Evolutionary conservation across 1,140 invertebrate species (phyloP), one percentile per base, ranked within the genome.

Genomic region (Phocides pigmalion): DNA sequence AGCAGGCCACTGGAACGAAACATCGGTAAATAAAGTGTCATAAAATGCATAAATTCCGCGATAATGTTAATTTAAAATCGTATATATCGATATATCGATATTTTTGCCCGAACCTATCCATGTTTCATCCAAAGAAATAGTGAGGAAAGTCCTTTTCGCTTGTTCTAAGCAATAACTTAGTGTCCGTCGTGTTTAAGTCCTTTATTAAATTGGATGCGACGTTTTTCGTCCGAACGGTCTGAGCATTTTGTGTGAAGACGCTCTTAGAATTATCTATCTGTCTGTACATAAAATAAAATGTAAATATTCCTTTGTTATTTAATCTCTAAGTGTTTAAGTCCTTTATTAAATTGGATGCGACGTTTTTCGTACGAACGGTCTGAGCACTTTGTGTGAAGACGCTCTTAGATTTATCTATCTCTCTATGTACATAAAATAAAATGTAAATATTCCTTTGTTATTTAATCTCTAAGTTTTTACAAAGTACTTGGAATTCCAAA

Each of bases 141-240:
- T 6, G 1, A 11, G 14, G 17, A 58, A 44, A 14, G 4, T 17
- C 22, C 41, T 8, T 42, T 42, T 28, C 39, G 8, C 3, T 25
- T 12, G 6, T 17, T 9, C 53, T 44, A 20, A 56, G 53, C 53
- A 56, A 56, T 56, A 59, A 32, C 41, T 35, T 17, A 46, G 28
- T 59, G 41, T 46, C 25, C n/a, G 25, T 58, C 54, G 15, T 46
- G 25, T 59, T 46, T 25, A 6, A 35, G 25, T 46, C 25, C 41
- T 59, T 59, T 59, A 59, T 53, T 53, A 53, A 53, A 53, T 53
- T 53, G 32, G 28, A n/a, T 53, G 16, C 50, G 32, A 53, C 50
- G 17, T 35, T 39, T 35, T 39, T 39, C 12, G n/a, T 14, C 1
- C 35, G 35, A 39, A 39, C 12, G 2, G 0, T 32, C 28, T 11